Evolutionary conservation across 2,797 vertebrate species (phyloP).

Genomic region (Morelia viridis): DNA sequence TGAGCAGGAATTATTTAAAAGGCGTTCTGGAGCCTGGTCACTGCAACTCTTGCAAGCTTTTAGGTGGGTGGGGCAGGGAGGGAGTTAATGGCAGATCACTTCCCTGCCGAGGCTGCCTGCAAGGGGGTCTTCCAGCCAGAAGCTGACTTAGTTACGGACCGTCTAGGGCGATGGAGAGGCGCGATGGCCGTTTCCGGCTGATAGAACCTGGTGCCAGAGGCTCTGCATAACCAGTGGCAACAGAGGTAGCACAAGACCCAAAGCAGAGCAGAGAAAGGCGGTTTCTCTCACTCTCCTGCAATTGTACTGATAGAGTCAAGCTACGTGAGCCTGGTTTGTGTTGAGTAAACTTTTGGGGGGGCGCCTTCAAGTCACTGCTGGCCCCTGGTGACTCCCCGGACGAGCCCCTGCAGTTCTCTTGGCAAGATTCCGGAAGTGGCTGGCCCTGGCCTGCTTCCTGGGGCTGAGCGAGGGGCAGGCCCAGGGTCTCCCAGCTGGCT

Average conservation of each 20-base stretch:
- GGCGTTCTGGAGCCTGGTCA: constrained; percentile 61
- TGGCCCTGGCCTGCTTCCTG: too few species aligned
- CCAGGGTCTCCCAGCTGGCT: too few species aligned
- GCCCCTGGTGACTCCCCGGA: too few species aligned
- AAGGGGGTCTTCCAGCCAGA: constrained; percentile 44
- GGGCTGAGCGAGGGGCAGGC: too few species aligned
- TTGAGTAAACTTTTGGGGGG: too few species aligned
- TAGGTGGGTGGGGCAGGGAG: constrained; percentile 57
- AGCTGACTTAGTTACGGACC: constrained; percentile 27
- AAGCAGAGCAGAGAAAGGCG: not conserved
- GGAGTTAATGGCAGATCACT: constrained; percentile 69
- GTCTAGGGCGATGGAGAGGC: not conserved
- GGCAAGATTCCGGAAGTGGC: too few species aligned
- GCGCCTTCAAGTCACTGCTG: too few species aligned
- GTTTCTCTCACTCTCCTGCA: not conserved
- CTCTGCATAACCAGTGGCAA: not conserved
- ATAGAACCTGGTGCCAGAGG: not conserved
- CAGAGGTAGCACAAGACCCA: not conserved
- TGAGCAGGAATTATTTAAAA: constrained; percentile 61
- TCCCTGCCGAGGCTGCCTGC: constrained; percentile 49
- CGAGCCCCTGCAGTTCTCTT: too few species aligned
- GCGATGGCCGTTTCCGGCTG: not conserved
- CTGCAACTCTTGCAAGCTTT: constrained; percentile 53
- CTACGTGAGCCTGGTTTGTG: too few species aligned
- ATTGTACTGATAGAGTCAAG: not conserved